Evolutionary conservation across 2,888 invertebrate genomes (phyloP), one percentile per base, ranked within the genome.

Genomic region (Coenonympha arcania): DNA sequence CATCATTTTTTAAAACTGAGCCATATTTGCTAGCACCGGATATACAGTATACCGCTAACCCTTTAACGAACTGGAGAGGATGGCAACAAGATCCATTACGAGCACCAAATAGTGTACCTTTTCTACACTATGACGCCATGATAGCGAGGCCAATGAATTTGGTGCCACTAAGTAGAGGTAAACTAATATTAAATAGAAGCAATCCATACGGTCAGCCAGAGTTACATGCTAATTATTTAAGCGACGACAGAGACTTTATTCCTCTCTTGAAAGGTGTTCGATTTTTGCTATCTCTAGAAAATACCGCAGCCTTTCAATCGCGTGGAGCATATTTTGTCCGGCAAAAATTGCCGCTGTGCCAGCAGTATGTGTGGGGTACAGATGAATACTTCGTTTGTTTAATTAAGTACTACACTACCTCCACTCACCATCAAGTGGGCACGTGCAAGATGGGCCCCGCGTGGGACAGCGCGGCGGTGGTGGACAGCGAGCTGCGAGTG

Each of bases 131-230:
- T 62, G 80, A 89, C 55, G 88, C 87, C 0, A 68, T 91, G 3
- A 73, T 85, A 50, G 74, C 89, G 0, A 79, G 89, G 48, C 86
- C 90, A 0, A 87, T 89, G 62, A 75, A 90, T 16, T 61, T 92
- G 33, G 76, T 80, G 4, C 91, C 91, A 0, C 81, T 82, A 57
- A 91, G 91, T 57, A 79, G 89, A 60, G 92, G 92, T 0, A 75
- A 77, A 13, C 54, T 92, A 0, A 63, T 75, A 22, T 71, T 95
- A 1, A 91, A 91, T 61, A 73, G 84, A 0, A 87, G 88, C 0
- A 88, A 95, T 75, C 93, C 93, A 0, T 83, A 88, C 62, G 91
- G 91, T 0, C 79, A 87, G 30, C 95, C 95, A 0, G 64, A 91
- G 20, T 88, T 95, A 37, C 89, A 90, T 61, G 89, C 93, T 0